A percentile compares a stretch with the other conserved stretches of the same genome.
These are phyloP conservation scores for Euthynnus affinis DNA, from an alignment of 2,797 vertebrate genomes.

Conservation along the genomic window DNA sequence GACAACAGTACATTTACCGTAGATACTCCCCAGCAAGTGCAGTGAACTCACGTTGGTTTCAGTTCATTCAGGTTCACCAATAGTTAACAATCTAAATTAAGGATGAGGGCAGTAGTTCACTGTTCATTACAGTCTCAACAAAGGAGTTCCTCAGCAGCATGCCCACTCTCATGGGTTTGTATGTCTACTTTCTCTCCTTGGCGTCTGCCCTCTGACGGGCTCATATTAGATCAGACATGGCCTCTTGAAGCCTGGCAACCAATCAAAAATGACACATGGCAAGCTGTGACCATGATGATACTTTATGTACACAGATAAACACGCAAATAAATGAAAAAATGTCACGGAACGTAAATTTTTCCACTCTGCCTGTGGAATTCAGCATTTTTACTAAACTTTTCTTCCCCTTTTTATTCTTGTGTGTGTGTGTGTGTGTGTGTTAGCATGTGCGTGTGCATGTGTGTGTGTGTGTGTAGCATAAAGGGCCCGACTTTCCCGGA, in stretches of 20 bases:
- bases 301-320: background rate
- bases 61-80: no score
- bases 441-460: no score
- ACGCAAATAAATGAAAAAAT: background rate
- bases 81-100: no score
- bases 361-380: background rate
- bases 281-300: no score
- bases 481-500: conserved; percentile 63
- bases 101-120: background rate
- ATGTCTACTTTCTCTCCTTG: no score
- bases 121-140: background rate
- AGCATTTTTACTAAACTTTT: background rate
- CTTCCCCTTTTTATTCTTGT: background rate
- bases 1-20: background rate
- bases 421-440: no score
- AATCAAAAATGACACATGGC: background rate
- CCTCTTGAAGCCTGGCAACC: background rate
- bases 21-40: no score
- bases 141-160: background rate
- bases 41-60: no score
- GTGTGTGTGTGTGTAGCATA: background rate
- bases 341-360: background rate
- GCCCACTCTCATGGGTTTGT: background rate
- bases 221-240: background rate
- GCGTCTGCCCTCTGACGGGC: no score